A percentile compares a stretch with the other conserved stretches of the same genome.
These are phyloP conservation scores for Rhopilema esculentum DNA, from an alignment of 30 jellyfish, hydroid and myxozoan genomes.

Conservation along the genomic window DNA sequence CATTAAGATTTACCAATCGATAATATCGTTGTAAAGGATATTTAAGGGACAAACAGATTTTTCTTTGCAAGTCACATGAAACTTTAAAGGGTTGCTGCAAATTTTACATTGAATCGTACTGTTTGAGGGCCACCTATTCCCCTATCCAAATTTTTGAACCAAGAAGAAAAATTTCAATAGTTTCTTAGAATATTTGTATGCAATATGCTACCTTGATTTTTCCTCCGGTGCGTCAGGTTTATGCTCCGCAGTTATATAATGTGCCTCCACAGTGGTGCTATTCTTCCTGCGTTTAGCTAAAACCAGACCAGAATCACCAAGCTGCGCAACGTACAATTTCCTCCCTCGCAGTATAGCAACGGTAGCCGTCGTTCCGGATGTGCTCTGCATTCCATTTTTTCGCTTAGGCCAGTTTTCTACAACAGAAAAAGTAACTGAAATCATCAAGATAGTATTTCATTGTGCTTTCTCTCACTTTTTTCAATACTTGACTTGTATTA, in stretches of 20 bases:
- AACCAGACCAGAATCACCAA: constrained; percentile 95
- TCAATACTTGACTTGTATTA: too few species aligned
- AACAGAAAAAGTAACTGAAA: background rate
- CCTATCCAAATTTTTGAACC: too few species aligned
- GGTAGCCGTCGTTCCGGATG: constrained; percentile 98
- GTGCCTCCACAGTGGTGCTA: constrained; percentile 24
- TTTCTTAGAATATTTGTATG: background rate
- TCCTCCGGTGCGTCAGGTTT: constrained; percentile 88
- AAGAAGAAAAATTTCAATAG: too few species aligned
- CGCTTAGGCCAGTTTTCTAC: constrained; percentile 93
- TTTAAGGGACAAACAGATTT: too few species aligned
- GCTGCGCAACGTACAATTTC: constrained; percentile 85
- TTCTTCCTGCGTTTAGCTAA: constrained; percentile 52
- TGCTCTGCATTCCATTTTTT: constrained; percentile 74
- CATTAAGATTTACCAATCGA: too few species aligned
- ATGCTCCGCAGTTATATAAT: constrained; percentile 77
- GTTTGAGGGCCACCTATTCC: too few species aligned
- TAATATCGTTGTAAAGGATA: too few species aligned
- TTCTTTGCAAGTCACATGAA: too few species aligned
- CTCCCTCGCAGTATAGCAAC: constrained; percentile 79
- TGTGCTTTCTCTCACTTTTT: too few species aligned
- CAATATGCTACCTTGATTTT: constrained; percentile 61
- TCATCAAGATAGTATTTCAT: background rate
- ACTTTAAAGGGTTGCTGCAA: too few species aligned
- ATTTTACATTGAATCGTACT: too few species aligned